A percentile compares a stretch with the other conserved stretches of the same genome.
Conservation (phyloP, 2,888 invertebrate species). For the Acrobasis consociella region DNA sequence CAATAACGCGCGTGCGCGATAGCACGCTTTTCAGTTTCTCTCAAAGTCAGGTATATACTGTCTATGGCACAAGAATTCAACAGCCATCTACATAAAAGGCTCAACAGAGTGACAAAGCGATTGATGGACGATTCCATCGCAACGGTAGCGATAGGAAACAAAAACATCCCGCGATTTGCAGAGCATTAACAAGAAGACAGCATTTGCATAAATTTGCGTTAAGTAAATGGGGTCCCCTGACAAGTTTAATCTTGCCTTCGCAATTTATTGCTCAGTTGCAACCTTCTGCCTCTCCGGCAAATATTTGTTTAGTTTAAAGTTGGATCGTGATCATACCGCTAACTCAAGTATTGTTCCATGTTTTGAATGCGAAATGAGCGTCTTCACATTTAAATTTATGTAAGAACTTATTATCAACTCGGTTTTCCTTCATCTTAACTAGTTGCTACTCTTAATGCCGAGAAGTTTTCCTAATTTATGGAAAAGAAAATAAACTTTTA, state of each 20-base stretch:
- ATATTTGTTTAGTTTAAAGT: conserved; percentile 60
- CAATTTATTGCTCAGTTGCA: conserved; percentile 75
- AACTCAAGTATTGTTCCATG: conserved; percentile 11
- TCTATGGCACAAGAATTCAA: too few species aligned
- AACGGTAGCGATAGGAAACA: conserved; percentile 47
- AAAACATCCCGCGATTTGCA: conserved; percentile 65
- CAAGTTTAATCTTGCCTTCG: conserved; percentile 81
- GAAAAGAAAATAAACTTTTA: too few species aligned
- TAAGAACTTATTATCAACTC: neutral
- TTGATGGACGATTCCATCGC: too few species aligned
- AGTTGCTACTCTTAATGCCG: neutral
- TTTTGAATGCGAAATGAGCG: conserved; percentile 6
- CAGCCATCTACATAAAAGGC: too few species aligned
- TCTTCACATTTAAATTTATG: conserved; percentile 9
- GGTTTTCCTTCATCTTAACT: neutral
- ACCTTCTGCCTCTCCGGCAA: conserved; percentile 64
- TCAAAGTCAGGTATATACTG: too few species aligned
- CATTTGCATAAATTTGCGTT: conserved; percentile 82
- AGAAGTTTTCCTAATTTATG: too few species aligned
- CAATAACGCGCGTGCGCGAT: too few species aligned
- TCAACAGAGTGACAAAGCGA: too few species aligned
- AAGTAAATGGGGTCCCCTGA: conserved; percentile 81
- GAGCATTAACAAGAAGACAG: conserved; percentile 64
- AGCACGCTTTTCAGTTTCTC: too few species aligned
- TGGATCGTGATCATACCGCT: conserved; percentile 35